Evolutionary conservation across 2,113 vertebrate genomes (phyloP), one percentile per base, ranked within the genome.

Genomic region (Chinchilla lanigera): DNA sequence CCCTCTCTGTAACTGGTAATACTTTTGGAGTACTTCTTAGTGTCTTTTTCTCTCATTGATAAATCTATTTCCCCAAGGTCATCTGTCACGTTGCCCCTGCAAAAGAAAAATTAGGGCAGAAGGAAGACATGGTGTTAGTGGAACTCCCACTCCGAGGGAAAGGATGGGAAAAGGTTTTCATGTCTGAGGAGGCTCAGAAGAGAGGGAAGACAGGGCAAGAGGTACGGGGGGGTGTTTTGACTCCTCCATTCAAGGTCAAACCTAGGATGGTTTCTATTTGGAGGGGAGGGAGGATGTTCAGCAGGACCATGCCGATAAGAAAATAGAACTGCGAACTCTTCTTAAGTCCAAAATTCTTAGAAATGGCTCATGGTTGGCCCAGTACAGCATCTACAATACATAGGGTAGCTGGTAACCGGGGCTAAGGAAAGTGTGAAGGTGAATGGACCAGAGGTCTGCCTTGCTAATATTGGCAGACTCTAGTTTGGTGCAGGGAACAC

Each of bases 11-110:
- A 20, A 50, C 52, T 82, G 80, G 22, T 78, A 16, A 41, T 67
- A 11, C 28, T 73, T 96, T 69, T 52, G 83, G 89, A 93, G 94
- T 58, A 28, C 14, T 50, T 73, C 77, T 80, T 24, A 13, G n/a
- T 41, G 35, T 56, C 78, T 16, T 89, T 81, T 96, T 82, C 83
- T 95, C 47, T 41, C 24, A 44, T 1, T 52, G 78, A 61, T 69
- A 52, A 73, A 65, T 80, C 30, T 5, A 3, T 85, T 88, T 50
- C 11, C 10, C 5, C 56, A 1, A 63, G 33, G 22, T 6, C 26
- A 71, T 71, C 28, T 24, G 38, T 60, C 44, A 4, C 7, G 38
- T 19, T 60, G 60, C 11, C 50, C 12, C 63, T 22, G 24, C 22
- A 22, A 50, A 69, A 19, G 20, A 56, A 28, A 28, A 86, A 3